Evolutionary conservation across 2,113 vertebrate species (phyloP), one percentile per base, ranked within the genome.

Genomic region (Zonotrichia leucophrys): DNA sequence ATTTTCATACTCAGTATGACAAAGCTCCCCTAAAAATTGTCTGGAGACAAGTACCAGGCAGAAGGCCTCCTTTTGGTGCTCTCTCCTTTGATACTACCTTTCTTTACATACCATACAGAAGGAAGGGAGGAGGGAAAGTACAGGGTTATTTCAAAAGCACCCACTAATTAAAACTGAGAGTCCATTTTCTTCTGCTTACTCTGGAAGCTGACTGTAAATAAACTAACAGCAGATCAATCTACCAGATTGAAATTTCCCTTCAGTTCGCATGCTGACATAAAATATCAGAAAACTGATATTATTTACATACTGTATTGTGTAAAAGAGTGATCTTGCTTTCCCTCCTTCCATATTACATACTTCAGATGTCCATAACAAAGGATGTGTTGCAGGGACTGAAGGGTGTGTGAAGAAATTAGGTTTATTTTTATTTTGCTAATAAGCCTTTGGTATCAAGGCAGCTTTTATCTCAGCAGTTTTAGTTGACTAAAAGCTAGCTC

Each of bases 401-500:
- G 41, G 12, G 22, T 66, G 11, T 33, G 17, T 60, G 53, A 88
- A 92, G 83, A 90, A 83, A 89, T 76, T 4, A 42, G 6, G 4
- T 81, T 81, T 83, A 53, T 62, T 90, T 94, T 86, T 60, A 83
- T 91, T 94, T 89, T 80, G 22, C 42, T 70, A 67, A 58, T 79
- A 69, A 58, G 31, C 15, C 49, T 83, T 83, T 83, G n/a, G 24
- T 77, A 59, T 39, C 47, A 66, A 80, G 41, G 23, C 11, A 86
- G 39, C 12, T 70, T 91, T 91, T 84, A 83, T 47, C 77, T 70
- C 68, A 67, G 52, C 23, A 46, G 18, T 46, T 94, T 63, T 33
- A 83, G 33, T 23, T 89, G 55, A 82, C 62, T 90, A 47, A 90
- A 89, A 89, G 42, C 56, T 42, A 79, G 15, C 35, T 42, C 42